Evolutionary conservation across 2,888 invertebrate genomes (phyloP), one percentile per base, ranked within the genome.

Genomic region (Lasioglossum leucozonium): DNA sequence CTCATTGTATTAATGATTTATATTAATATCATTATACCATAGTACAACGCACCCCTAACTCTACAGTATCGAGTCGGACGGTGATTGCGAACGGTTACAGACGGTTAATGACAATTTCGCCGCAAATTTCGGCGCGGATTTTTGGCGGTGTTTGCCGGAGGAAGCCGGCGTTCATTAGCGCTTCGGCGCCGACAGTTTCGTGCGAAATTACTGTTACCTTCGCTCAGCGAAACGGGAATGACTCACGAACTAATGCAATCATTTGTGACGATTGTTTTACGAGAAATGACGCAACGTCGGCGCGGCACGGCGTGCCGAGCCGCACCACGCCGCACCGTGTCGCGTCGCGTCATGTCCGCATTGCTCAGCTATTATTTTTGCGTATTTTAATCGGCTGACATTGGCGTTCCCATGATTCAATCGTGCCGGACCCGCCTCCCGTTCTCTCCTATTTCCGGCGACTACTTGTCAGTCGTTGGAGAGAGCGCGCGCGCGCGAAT

Each of bases 191-290:
- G 73, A 71, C n/a, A 71, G 79, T 72, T 65, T 51, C 78, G 76
- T 77, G 79, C 76, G 37, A 81, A 78, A 84, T 85, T 77, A 77
- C 69, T 79, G 74, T 82, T 86, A 77, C 81, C 79, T 79, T 85
- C 85, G 74, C 79, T 74, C 65, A 42, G 76, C 76, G 47, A 47
- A 62, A 73, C 73, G 73, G 55, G 77, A 81, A 77, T 86, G 86
- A 86, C 79, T 86, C 86, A 86, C 18, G 73, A 85, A 79, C 79
- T 85, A 86, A 85, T 85, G 78, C 73, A 86, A 77, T 79, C 85
- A 79, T 79, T 81, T 82, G 86, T 85, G 85, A 85, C 77, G 81
- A 79, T 65, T 26, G 71, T 67, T 71, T 62, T 77, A 51, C 79
- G 44, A 76, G 79, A 82, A 85, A 81, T 86, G 86, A 86, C 86